A percentile compares a stretch with the other conserved stretches of the same genome.
phyloP scores from a whole-genome alignment of 2,888 invertebrate species.

The Ischnus inquisitorius region DNA sequence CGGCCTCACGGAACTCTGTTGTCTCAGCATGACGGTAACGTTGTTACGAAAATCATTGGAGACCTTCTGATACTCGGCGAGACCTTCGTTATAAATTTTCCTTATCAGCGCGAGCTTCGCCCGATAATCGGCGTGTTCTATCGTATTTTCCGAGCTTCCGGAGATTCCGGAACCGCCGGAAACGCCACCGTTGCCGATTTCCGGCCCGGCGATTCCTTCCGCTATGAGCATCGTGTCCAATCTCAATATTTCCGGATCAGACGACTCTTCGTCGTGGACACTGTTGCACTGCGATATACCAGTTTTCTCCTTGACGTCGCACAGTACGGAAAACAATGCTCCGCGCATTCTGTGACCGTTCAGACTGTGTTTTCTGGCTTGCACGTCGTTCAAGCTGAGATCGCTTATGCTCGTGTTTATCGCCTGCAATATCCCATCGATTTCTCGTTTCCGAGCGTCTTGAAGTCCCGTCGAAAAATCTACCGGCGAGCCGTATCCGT shows the following conservation, averaged over 20 bases:
- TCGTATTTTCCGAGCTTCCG: constrained; percentile 5
- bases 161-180: not conserved
- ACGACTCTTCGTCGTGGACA: not conserved
- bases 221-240: constrained; percentile 31
- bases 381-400: constrained; percentile 21
- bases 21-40: constrained; percentile 2
- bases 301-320: constrained; percentile 18
- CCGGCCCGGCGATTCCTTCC: constrained; percentile 22
- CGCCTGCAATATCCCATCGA: constrained; percentile 2
- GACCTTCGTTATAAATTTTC: constrained; percentile 1
- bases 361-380: constrained; percentile 19
- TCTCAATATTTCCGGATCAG: constrained; percentile 19
- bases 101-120: constrained; percentile 24
- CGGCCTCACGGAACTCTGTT: constrained; percentile 18
- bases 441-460: not conserved
- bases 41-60: constrained; percentile 17
- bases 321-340: constrained; percentile 16
- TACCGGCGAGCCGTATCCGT: not conserved
- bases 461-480: not conserved
- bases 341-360: constrained; percentile 25
- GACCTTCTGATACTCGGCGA: constrained; percentile 16
- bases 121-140: constrained; percentile 29
- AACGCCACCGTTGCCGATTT: not conserved
- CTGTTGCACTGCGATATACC: not conserved
- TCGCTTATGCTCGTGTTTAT: constrained; percentile 25